A percentile compares a stretch with the other conserved stretches of the same genome.
phyloP scores from a whole-genome alignment of 2,113 vertebrate genomes.

The Chamaea fasciata region DNA sequence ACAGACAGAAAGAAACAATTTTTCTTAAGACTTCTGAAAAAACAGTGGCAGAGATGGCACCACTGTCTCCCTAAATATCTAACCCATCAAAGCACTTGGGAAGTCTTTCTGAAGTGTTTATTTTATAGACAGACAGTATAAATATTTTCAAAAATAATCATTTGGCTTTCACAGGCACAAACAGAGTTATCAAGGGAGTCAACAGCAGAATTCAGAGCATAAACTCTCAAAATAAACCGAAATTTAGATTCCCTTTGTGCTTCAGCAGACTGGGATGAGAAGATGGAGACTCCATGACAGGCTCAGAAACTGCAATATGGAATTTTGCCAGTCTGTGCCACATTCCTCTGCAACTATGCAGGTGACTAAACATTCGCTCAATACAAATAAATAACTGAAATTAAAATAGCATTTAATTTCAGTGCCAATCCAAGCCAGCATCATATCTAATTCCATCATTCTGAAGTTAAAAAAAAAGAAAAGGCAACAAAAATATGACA shows the following conservation, averaged over 20 bases:
- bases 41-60: not conserved
- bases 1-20: not conserved
- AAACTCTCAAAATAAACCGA: not conserved
- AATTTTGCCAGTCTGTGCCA: not conserved
- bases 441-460: not conserved
- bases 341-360: not conserved
- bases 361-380: not conserved
- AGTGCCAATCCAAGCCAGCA: not conserved
- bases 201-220: not conserved
- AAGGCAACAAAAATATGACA: not conserved
- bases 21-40: not conserved
- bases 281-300: not conserved
- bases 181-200: not conserved
- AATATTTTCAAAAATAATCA: not conserved
- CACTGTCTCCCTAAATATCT: not conserved
- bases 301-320: not conserved
- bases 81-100: not conserved
- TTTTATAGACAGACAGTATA: not conserved
- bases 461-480: not conserved
- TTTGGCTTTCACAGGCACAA: constrained; percentile 1
- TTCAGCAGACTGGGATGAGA: not conserved
- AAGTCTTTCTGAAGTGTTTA: not conserved
- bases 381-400: not conserved
- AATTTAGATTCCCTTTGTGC: not conserved
- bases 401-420: not conserved